Base-by-base conservation (phyloP, 2,888 invertebrate species). In the Meghimatium bilineatum region DNA sequence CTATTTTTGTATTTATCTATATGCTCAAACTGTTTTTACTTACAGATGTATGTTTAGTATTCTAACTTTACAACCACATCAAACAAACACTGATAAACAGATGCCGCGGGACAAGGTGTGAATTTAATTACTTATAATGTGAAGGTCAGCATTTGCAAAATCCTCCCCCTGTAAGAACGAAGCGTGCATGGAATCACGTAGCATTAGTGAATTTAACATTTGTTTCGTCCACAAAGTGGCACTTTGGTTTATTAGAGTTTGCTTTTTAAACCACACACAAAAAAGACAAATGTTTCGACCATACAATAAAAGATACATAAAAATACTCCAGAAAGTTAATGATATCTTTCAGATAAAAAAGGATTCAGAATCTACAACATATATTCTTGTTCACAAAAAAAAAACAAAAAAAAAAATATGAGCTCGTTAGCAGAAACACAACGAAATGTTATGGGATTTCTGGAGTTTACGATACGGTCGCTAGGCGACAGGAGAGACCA, bases 381-480 rank as follows among this genome's bases (percentile, higher is more conserved):
- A 17, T n/a, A 44, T 72, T n/a, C n/a, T 14, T 44, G 44, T 72
- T 72, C 26, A 72, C 17, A 49, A n/a, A n/a, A 26, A 38, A 26
- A 12, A 20, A 1, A 34, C 12, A 69, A 5, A 71, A 38, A n/a
- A n/a, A n/a, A 71, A 71, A 26, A 26, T 20, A 44, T 44, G 1
- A 10, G 3, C 72, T 72, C 72, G 71, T 72, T 72, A 72, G 72
- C 72, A 29, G n/a, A 72, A n/a, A n/a, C n/a, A 72, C 44, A 72
- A n/a, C 49, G 26, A 26, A 29, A 0, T 29, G 44, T 72, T 44
- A 72, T 44, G 44, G 10, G 44, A 72, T 26, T 72, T 71, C n/a
- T n/a, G n/a, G 2, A 1, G 44, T 71, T 71, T 36, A 71, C 38
- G 69, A 71, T 23, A 52, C 49, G 14, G 14, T 74, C 52, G 49